Percentiles rank a stretch among this genome's conserved stretches.
Evolutionary conservation across 2,797 vertebrate genomes (phyloP).

Genomic region (Cyprinodon diabolis): DNA sequence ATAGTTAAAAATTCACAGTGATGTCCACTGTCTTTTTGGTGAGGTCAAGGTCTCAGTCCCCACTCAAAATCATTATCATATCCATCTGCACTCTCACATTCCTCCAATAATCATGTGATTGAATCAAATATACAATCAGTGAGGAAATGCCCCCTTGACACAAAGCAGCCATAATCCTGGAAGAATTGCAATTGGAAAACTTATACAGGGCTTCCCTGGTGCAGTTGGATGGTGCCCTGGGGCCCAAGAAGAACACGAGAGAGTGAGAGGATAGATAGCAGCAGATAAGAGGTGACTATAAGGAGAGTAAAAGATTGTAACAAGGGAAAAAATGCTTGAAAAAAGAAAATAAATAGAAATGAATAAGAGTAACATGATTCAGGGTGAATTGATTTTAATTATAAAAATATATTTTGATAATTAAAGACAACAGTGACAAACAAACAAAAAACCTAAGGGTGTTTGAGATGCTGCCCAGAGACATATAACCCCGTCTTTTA

Average conservation of each 20-base stretch:
- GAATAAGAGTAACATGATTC: background rate
- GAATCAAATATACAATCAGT: slow-evolving; percentile 85
- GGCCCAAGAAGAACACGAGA: slow-evolving; percentile 71
- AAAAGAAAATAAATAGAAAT: slow-evolving; percentile 37
- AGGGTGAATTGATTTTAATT: background rate
- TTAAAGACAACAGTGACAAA: slow-evolving; percentile 28
- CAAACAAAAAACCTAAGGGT: slow-evolving; percentile 49
- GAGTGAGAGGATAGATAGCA: slow-evolving; percentile 58
- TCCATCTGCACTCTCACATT: slow-evolving; percentile 43
- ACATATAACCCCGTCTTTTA: slow-evolving; percentile 34
- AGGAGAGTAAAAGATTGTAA: slow-evolving; percentile 19
- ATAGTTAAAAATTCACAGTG: slow-evolving; percentile 2
- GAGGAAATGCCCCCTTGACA: slow-evolving; percentile 82
- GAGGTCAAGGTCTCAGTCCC: slow-evolving; percentile 74
- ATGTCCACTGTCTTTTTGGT: slow-evolving; percentile 67
- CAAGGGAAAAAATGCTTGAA: slow-evolving; percentile 11
- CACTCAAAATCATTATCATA: slow-evolving; percentile 55
- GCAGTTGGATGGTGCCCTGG: slow-evolving; percentile 87
- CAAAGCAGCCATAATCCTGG: slow-evolving; percentile 85
- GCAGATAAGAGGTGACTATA: slow-evolving; percentile 43
- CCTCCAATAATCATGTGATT: slow-evolving; percentile 86
- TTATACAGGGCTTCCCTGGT: slow-evolving; percentile 88
- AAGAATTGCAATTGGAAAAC: slow-evolving; percentile 89
- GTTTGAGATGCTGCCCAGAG: slow-evolving; percentile 82
- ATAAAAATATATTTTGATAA: background rate